phyloP scores from a whole-genome alignment of 1,140 invertebrate species.

The Drosophila subpulchrella region DNA sequence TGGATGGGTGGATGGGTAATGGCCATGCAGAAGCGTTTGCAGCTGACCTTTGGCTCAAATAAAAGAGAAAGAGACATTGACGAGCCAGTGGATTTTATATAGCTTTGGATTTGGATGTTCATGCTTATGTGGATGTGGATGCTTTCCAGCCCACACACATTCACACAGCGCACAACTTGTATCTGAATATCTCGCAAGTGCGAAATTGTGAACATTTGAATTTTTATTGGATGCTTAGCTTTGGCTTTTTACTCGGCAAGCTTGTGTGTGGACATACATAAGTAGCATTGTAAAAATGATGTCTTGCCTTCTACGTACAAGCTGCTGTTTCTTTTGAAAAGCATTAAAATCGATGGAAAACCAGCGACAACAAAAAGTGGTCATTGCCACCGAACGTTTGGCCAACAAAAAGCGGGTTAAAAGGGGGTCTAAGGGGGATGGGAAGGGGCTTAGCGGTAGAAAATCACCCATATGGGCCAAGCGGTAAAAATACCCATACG shows the following conservation, averaged over 20 bases:
- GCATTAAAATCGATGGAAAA: slow-evolving; percentile 77
- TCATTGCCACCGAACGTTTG: slow-evolving; percentile 38
- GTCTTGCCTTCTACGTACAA: slow-evolving; percentile 81
- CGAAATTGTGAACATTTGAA: slow-evolving; percentile 77
- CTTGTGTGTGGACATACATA: slow-evolving; percentile 54
- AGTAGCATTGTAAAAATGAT: slow-evolving; percentile 81
- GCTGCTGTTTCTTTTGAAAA: slow-evolving; percentile 57
- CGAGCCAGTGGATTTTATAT: slow-evolving; percentile 21
- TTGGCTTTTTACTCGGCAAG: slow-evolving; percentile 18
- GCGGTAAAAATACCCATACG: slow-evolving; percentile 39
- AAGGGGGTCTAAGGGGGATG: neutral
- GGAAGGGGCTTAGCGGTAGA: slow-evolving; percentile 27
- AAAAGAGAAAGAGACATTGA: slow-evolving; percentile 65
- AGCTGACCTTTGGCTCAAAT: slow-evolving; percentile 61
- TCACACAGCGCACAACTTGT: slow-evolving; percentile 3
- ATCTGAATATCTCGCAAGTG: slow-evolving; percentile 51
- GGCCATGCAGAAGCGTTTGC: slow-evolving; percentile 39
- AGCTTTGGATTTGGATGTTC: slow-evolving; percentile 33
- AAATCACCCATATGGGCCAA: slow-evolving; percentile 23
- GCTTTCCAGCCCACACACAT: slow-evolving; percentile 50
- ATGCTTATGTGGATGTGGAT: slow-evolving; percentile 49
- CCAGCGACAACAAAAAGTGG: slow-evolving; percentile 44
- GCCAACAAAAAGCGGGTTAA: slow-evolving; percentile 7
- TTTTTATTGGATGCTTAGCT: slow-evolving; percentile 75
- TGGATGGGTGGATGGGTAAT: slow-evolving; percentile 17